Percentiles rank a stretch among this genome's conserved stretches.
Evolutionary conservation across 1,140 invertebrate genomes (phyloP).

Genomic region (Nymphalis io): DNA sequence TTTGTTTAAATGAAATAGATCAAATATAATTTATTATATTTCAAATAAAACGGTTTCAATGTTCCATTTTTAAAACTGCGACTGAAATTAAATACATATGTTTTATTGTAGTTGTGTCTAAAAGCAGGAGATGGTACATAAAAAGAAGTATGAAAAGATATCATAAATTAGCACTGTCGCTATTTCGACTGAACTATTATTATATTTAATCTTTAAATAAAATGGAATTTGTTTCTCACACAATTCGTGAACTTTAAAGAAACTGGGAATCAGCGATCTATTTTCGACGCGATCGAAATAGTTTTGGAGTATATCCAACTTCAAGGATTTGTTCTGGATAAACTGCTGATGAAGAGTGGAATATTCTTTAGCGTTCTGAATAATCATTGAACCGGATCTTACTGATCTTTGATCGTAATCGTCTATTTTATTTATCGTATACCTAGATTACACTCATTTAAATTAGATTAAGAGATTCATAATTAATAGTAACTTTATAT

Average conservation of each 20-base stretch:
- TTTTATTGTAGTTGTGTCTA: too few species aligned
- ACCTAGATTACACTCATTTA: too few species aligned
- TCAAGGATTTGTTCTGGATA: conserved; percentile 7
- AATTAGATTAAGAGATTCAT: too few species aligned
- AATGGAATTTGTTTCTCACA: background rate
- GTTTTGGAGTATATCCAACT: conserved; percentile 48
- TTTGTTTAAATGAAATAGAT: background rate
- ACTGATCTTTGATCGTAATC: background rate
- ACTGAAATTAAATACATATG: too few species aligned
- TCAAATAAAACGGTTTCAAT: too few species aligned
- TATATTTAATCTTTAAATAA: conserved; percentile 1
- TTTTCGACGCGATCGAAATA: conserved; percentile 47
- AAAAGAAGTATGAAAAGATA: background rate
- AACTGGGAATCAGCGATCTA: conserved; percentile 34
- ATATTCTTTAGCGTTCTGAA: background rate
- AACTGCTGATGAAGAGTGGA: background rate
- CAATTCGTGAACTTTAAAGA: conserved; percentile 28
- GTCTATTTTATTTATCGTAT: too few species aligned
- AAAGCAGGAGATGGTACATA: too few species aligned
- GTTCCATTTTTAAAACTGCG: too few species aligned
- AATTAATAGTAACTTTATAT: too few species aligned
- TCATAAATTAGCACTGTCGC: background rate
- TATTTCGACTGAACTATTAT: conserved; percentile 3
- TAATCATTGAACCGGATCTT: background rate
- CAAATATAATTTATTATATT: too few species aligned